Conservation (phyloP, 2,888 invertebrate genomes). For the Dolichomitus sp. region DNA sequence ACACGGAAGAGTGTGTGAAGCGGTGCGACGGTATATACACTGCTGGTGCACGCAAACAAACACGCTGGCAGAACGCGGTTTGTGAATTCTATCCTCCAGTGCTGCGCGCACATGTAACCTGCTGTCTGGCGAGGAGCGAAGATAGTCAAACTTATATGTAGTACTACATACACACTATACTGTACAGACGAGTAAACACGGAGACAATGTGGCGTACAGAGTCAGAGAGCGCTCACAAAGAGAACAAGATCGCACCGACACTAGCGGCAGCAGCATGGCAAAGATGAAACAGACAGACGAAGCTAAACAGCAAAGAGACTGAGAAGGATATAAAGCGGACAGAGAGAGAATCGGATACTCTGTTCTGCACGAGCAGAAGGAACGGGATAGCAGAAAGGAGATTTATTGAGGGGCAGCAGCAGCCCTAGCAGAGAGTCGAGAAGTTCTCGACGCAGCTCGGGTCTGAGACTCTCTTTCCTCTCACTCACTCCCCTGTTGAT, state of each 20-base stretch:
- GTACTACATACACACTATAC: slow-evolving; percentile 42
- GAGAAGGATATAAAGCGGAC: slow-evolving; percentile 23
- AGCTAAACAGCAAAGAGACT: slow-evolving; percentile 39
- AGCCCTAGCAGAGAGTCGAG: slow-evolving; percentile 72
- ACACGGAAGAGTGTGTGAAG: slow-evolving; percentile 27
- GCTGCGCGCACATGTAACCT: slow-evolving; percentile 34
- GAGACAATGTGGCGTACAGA: slow-evolving; percentile 56
- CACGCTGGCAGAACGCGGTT: slow-evolving; percentile 23
- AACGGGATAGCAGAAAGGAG: slow-evolving; percentile 67
- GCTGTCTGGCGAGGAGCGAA: slow-evolving; percentile 22
- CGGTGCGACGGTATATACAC: slow-evolving; percentile 24
- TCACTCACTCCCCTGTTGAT: slow-evolving; percentile 58
- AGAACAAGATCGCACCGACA: slow-evolving; percentile 44
- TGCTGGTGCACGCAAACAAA: slow-evolving; percentile 55
- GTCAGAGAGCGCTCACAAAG: slow-evolving; percentile 53
- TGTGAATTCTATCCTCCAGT: slow-evolving; percentile 19
- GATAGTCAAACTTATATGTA: slow-evolving; percentile 32
- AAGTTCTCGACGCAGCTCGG: slow-evolving; percentile 75
- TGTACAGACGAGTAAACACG: slow-evolving; percentile 49
- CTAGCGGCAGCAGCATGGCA: slow-evolving; percentile 24
- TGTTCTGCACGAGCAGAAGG: slow-evolving; percentile 42
- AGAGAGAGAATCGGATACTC: slow-evolving; percentile 39
- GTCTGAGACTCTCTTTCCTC: slow-evolving; percentile 41
- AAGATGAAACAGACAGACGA: slow-evolving; percentile 56
- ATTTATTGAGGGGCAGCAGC: slow-evolving; percentile 76